Evolutionary conservation across 2,113 vertebrate genomes (phyloP).

Genomic region (Pomatostomus ruficeps): DNA sequence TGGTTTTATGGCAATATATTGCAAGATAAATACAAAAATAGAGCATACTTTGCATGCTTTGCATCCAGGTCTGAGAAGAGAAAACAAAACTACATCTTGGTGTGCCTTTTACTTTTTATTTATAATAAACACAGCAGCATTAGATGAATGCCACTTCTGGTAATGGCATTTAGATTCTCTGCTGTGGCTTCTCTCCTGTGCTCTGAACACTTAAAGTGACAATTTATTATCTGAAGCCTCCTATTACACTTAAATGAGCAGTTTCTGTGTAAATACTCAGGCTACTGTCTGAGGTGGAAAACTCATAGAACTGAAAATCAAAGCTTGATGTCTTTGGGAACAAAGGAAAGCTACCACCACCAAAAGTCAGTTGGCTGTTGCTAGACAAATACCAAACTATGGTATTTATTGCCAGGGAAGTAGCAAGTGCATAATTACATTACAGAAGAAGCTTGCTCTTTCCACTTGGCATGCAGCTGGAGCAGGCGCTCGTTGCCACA

Average conservation of each 20-base stretch:
- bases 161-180: background rate
- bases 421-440: conserved; percentile 72
- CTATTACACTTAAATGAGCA: background rate
- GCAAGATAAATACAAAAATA: background rate
- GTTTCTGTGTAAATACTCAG: background rate
- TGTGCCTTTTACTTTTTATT: background rate
- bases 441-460: conserved; percentile 70
- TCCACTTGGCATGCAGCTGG: conserved; percentile 72
- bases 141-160: background rate
- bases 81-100: background rate
- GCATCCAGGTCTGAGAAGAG: background rate
- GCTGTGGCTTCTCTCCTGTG: background rate
- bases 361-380: conserved; percentile 11
- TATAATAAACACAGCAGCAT: background rate
- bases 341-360: background rate
- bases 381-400: conserved; percentile 54
- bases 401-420: conserved; percentile 65
- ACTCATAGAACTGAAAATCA: background rate
- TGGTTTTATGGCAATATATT: background rate
- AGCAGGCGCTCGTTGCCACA: conserved; percentile 72
- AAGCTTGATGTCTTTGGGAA: background rate
- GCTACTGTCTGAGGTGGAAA: background rate
- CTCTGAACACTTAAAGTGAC: background rate
- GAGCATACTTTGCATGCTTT: background rate
- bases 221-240: background rate